Base-by-base conservation (phyloP, 1,140 invertebrate species). In the Aradophagus sp. region DNA sequence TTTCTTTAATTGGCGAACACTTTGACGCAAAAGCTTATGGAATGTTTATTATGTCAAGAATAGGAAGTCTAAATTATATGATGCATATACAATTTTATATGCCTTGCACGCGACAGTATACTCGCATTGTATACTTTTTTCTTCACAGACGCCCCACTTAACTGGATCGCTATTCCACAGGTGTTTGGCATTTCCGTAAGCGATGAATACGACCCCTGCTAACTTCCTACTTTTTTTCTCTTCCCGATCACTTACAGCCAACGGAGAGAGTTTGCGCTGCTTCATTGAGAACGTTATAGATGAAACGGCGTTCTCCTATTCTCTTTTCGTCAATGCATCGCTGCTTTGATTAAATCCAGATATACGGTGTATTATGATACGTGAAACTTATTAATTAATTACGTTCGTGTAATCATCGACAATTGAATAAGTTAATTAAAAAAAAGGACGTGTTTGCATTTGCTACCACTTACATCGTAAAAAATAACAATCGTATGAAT, bases 151-250 rank as follows among this genome's bases (percentile, higher is more conserved):
- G 77, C 78, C 81, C 78, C 79, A 83, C 82, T 83, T 84, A 81
- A 80, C 75, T 78, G 77, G 75, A 80, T 80, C 78, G 81, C 83
- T 82, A 85, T 82, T 85, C 84, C 82, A 84, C 84, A 85, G 84
- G 84, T 85, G 84, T 85, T 84, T 85, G 84, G 81, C 81, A 84
- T 82, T 85, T 83, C 82, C 81, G 82, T 84, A 79, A 84, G 80
- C 82, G 82, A 84, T 82, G 82, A 84, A 85, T 82, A 80, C 82
- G 71, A 81, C 77, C 80, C 81, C 81, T 74, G 67, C 66, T 73
- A 75, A 78, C 79, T 76, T 78, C 74, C 78, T 76, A 75, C 75
- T 74, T 74, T 73, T 75, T 76, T 75, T 74, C 74, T 74, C 69
- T 75, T 78, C 73, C 75, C 80, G 76, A 81, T 80, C 80, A 82